A percentile compares a stretch with the other conserved stretches of the same genome.
These are phyloP conservation scores for Pherbina coryleti DNA, from an alignment of 2,888 invertebrate species.

Conservation along the genomic window DNA sequence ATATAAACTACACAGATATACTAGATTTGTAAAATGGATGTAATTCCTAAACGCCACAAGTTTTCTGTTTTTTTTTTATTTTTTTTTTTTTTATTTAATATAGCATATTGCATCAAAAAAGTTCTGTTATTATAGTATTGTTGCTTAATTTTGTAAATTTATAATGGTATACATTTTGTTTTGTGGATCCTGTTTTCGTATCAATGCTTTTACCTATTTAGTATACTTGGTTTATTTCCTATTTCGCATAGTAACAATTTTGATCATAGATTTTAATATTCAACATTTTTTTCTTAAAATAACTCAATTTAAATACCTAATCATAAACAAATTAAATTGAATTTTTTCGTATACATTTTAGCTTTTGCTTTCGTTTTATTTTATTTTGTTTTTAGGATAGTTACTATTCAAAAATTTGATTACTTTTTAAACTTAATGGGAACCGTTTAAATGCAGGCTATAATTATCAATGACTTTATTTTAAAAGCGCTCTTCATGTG, in stretches of 20 bases:
- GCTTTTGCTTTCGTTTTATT: conserved; percentile 43
- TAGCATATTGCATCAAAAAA: conserved; percentile 50
- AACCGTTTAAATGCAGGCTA: conserved; percentile 17
- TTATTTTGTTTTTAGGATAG: conserved; percentile 38
- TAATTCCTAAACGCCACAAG: conserved; percentile 36
- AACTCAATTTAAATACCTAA: conserved; percentile 27
- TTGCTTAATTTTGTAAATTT: conserved; percentile 19
- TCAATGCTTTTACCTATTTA: conserved; percentile 10
- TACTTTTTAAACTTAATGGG: conserved; percentile 19
- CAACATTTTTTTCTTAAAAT: neutral
- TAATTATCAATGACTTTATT: conserved; percentile 10
- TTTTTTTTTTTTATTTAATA: conserved; percentile 42
- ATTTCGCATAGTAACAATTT: neutral
- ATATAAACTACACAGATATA: neutral
- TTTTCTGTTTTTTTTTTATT: too few species aligned
- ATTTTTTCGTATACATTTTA: conserved; percentile 52
- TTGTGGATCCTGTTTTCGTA: conserved; percentile 8
- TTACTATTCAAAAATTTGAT: neutral
- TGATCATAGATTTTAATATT: neutral
- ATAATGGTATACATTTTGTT: conserved; percentile 32
- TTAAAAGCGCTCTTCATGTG: conserved; percentile 10
- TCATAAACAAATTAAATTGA: conserved; percentile 47
- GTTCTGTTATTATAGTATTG: neutral
- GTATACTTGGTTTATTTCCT: conserved; percentile 14
- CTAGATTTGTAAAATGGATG: conserved; percentile 23